Conservation (phyloP, 2,797 vertebrate species). For the Ceyx erithaca region DNA sequence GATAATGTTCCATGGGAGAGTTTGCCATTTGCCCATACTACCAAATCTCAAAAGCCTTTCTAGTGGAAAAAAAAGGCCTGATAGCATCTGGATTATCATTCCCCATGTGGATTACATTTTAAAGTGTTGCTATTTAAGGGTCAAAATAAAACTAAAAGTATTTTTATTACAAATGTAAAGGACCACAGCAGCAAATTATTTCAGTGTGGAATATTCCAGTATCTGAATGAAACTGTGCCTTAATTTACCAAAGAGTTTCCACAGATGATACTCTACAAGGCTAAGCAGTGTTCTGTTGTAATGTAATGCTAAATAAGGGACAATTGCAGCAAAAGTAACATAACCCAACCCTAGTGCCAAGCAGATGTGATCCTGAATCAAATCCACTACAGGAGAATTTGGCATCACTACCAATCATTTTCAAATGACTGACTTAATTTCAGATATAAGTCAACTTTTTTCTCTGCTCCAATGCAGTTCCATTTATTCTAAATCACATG, state of each 20-base stretch:
- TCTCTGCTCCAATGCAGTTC: not conserved
- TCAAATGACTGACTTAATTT: not conserved
- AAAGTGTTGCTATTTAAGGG: not conserved
- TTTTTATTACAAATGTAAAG: not conserved
- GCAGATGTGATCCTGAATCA: not conserved
- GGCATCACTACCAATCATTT: not conserved
- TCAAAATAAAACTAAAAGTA: not conserved
- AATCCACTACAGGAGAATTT: not conserved
- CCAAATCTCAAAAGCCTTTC: not conserved
- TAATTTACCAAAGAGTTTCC: conserved; percentile 48
- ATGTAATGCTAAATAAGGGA: not conserved
- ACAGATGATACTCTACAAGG: not conserved
- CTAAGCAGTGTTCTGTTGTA: not conserved
- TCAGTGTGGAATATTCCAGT: conserved; percentile 30
- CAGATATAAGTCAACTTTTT: not conserved
- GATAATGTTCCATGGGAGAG: not conserved
- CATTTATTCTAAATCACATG: not conserved
- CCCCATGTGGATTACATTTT: not conserved
- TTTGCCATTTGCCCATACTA: not conserved
- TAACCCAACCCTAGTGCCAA: not conserved
- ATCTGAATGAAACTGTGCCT: conserved; percentile 35
- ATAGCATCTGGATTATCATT: not conserved
- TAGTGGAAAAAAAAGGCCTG: not conserved
- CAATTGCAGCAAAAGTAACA: not conserved
- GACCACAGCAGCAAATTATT: conserved; percentile 10